These are phyloP conservation scores for Prunella fulvescens DNA, from an alignment of 2,113 vertebrate genomes.

Conservation along the genomic window DNA sequence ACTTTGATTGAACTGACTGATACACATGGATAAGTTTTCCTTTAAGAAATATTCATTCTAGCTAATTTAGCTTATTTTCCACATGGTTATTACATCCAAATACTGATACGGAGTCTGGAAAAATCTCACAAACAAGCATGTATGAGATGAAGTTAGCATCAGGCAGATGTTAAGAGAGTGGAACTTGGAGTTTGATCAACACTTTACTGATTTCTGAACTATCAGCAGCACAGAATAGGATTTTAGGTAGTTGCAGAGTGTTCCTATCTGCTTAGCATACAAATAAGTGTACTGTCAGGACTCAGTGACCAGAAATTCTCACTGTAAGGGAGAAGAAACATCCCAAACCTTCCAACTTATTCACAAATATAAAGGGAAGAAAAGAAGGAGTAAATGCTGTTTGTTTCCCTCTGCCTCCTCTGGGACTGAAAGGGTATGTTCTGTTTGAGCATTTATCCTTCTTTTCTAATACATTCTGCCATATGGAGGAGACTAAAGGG, in stretches of 20 bases:
- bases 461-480: not conserved
- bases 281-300: rapidly evolving
- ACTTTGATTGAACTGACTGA: not conserved
- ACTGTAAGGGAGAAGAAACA: not conserved
- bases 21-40: not conserved
- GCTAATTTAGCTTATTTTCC: not conserved
- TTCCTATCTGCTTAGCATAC: not conserved
- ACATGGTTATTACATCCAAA: not conserved
- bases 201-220: not conserved
- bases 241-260: not conserved
- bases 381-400: not conserved
- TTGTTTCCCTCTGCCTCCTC: not conserved
- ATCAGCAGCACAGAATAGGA: not conserved
- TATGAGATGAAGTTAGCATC: not conserved
- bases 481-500: not conserved
- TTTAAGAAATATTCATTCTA: not conserved
- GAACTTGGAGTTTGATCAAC: not conserved
- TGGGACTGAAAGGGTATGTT: not conserved
- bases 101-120: not conserved
- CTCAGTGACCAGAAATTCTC: not conserved
- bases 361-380: not conserved
- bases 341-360: not conserved
- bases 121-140: not conserved
- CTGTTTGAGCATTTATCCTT: not conserved
- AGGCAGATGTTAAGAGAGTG: not conserved